Evolutionary conservation across 2,113 vertebrate species (phyloP).

Genomic region (Pterocles gutturalis): DNA sequence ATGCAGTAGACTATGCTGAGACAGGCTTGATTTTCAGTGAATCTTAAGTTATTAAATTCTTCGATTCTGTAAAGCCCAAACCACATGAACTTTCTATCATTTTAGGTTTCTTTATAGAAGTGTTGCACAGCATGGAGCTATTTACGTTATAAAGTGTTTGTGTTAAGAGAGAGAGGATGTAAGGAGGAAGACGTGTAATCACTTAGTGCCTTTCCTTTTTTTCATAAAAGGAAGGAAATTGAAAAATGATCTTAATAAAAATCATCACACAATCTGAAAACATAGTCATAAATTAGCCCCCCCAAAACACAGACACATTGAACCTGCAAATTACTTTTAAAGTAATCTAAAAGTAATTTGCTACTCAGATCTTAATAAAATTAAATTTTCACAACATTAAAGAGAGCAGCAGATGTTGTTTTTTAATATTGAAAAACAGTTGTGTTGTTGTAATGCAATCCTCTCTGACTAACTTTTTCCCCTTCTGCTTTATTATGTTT

Average conservation of each 20-base stretch:
- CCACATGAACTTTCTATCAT: neutral
- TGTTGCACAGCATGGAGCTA: neutral
- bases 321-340: constrained; percentile 57
- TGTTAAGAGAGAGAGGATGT: neutral
- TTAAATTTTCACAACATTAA: constrained; percentile 29
- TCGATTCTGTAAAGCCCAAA: neutral
- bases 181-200: neutral
- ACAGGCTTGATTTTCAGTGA: neutral
- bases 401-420: constrained; percentile 45
- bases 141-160: neutral
- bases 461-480: neutral
- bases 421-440: constrained; percentile 57
- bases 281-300: constrained; percentile 31
- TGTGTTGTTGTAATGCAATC: neutral
- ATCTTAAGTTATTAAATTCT: neutral
- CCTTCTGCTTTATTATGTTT: constrained; percentile 14
- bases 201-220: neutral
- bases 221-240: neutral
- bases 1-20: neutral
- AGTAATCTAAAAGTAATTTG: constrained; percentile 64
- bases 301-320: constrained; percentile 3
- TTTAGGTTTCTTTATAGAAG: neutral
- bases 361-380: constrained; percentile 54
- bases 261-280: constrained; percentile 1
- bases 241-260: constrained; percentile 39